Base-by-base conservation (phyloP, 2,113 vertebrate genomes). In the Macroglossus sobrinus region DNA sequence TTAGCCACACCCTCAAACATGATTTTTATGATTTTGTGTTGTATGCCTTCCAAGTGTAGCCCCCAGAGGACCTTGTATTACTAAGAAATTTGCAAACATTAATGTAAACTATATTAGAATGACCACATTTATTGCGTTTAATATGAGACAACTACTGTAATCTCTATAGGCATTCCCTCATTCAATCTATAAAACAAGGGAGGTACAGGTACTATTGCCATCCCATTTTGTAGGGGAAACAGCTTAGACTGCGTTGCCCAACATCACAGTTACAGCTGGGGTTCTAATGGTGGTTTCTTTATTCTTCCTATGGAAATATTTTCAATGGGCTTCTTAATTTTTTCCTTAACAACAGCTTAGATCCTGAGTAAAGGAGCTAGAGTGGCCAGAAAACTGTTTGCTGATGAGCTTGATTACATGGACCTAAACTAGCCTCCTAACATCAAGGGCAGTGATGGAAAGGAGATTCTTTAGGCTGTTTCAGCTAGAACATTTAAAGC, bases 21-120 rank as follows among this genome's bases (percentile, higher is more conserved):
- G 78, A 59, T 74, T 66, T 89, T 68, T 85, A 68, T 81, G 72
- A 50, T 59, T 69, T 30, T 30, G 53, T 88, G 64, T 88, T 85
- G 10, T 50, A 10, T 85, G 16, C 8, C 30, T 91, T 53, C 16
- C 19, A 35, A 38, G 24, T 35, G n/a, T 76, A 18, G 47, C n/a
- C 8, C 40, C 21, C 33, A 21, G 18, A 66, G 4, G 28, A 50
- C 45, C 26, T 55, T 50, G 22, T 10, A 43, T 59, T 59, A 57
- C 22, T 47, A 75, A 74, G 59, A 81, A 55, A 47, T 96, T 61
- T 69, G 69, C 30, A 50, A 47, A 63, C 10, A 21, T 43, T 76
- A 21, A 45, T 59, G 13, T 59, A 69, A 75, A 40, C 33, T 12
- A 1, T 93, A 43, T 45, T 92, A 57, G 40, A 59, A 22, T 57